Conservation (phyloP, 2,888 invertebrate genomes). For the Nudaria mundana region DNA sequence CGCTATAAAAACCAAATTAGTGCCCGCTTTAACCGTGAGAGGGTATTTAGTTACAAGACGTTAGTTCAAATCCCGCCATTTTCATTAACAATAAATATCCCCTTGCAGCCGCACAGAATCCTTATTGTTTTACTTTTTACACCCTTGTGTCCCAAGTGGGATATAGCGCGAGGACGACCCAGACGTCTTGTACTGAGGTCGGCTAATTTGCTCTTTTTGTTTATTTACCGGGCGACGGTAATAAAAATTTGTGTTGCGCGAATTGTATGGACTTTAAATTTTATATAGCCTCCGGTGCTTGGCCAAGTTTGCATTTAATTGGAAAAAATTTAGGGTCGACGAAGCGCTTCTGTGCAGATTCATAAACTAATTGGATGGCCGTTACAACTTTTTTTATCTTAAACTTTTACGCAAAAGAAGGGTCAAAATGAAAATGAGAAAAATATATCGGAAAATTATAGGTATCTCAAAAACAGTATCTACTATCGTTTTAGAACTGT, state of each 20-base stretch:
- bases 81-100: slow-evolving; percentile 83
- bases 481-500: no score
- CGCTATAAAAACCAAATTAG: slow-evolving; percentile 83
- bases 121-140: slow-evolving; percentile 82
- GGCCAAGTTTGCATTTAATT: slow-evolving; percentile 79
- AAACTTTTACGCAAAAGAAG: slow-evolving; percentile 63
- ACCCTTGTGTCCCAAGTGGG: slow-evolving; percentile 77
- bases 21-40: slow-evolving; percentile 81
- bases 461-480: no score
- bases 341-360: slow-evolving; percentile 77
- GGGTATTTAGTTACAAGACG: slow-evolving; percentile 82
- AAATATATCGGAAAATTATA: slow-evolving; percentile 20
- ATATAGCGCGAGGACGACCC: slow-evolving; percentile 59
- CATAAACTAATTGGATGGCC: slow-evolving; percentile 78
- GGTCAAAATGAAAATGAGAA: slow-evolving; percentile 41
- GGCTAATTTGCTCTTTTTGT: slow-evolving; percentile 79
- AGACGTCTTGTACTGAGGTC: slow-evolving; percentile 63
- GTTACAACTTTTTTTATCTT: slow-evolving; percentile 74
- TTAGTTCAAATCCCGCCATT: slow-evolving; percentile 81
- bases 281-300: slow-evolving; percentile 72
- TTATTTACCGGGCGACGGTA: slow-evolving; percentile 75
- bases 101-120: slow-evolving; percentile 75
- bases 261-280: slow-evolving; percentile 80
- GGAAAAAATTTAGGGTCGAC: slow-evolving; percentile 76
- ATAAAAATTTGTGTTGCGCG: slow-evolving; percentile 81